These are phyloP conservation scores for Lathamus discolor DNA, from an alignment of 2,113 vertebrate species.

Conservation along the genomic window DNA sequence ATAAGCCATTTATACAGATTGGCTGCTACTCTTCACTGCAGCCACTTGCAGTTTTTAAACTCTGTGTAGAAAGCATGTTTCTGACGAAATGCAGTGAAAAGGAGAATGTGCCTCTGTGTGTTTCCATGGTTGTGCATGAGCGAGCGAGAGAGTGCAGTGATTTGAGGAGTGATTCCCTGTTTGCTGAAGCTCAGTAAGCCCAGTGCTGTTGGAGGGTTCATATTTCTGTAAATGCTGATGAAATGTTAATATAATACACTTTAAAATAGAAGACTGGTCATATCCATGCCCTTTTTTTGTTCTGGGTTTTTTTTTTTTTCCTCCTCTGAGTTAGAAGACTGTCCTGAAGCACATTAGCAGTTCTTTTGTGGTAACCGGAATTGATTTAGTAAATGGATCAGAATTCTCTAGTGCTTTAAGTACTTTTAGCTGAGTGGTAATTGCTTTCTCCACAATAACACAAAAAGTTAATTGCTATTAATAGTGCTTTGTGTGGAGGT, in stretches of 20 bases:
- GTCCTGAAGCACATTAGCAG: slow-evolving; percentile 8
- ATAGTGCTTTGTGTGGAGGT: slow-evolving; percentile 36
- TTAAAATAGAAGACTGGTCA: slow-evolving; percentile 31
- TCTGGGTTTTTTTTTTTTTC: not conserved
- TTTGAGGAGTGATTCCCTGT: not conserved
- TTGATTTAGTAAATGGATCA: slow-evolving; percentile 51
- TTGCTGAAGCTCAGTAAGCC: not conserved
- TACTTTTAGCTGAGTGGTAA: slow-evolving; percentile 48
- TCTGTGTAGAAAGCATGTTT: not conserved
- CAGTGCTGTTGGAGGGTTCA: not conserved
- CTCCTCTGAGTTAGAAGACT: not conserved
- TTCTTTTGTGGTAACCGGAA: slow-evolving; percentile 52
- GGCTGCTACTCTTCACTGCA: not conserved
- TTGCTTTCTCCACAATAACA: slow-evolving; percentile 50
- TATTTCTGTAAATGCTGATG: slow-evolving; percentile 45
- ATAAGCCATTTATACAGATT: not conserved
- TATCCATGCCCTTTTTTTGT: not conserved
- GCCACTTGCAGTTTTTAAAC: slow-evolving; percentile 39
- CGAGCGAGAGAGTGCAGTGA: not conserved
- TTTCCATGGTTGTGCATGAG: not conserved
- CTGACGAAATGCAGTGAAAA: slow-evolving; percentile 3
- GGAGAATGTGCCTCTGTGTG: not conserved
- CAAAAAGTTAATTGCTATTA: slow-evolving; percentile 59
- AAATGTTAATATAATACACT: slow-evolving; percentile 56
- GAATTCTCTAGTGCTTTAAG: slow-evolving; percentile 51